phyloP scores from a whole-genome alignment of 2,797 vertebrate genomes.

The Fringilla coelebs region DNA sequence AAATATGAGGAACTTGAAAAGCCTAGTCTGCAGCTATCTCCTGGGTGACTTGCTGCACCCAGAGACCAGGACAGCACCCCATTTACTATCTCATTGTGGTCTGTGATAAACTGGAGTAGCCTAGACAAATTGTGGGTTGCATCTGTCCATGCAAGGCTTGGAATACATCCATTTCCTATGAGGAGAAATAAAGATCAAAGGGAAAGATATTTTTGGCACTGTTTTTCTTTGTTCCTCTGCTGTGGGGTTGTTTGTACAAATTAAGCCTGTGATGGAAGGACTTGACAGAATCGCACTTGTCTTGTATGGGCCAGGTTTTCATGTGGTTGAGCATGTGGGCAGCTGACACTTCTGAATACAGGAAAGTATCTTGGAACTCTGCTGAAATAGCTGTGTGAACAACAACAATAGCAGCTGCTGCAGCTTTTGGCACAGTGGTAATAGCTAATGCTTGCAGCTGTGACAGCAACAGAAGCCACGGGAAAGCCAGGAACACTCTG shows the following conservation, averaged over 20 bases:
- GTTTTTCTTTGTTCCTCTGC: background rate
- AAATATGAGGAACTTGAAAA: background rate
- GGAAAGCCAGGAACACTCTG: background rate
- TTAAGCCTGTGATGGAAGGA: background rate
- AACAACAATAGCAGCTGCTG: conserved; percentile 9
- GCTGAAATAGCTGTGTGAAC: conserved; percentile 8
- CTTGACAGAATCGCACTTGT: background rate
- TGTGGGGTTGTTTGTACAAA: background rate
- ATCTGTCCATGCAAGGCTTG: background rate
- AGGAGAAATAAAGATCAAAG: background rate
- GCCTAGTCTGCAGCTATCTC: background rate
- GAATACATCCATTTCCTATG: background rate
- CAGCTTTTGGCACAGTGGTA: background rate
- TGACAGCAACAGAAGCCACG: background rate
- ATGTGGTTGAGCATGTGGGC: background rate
- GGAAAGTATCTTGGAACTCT: background rate
- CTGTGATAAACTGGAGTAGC: background rate
- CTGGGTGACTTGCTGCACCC: background rate
- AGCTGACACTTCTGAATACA: background rate
- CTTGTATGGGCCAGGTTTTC: background rate
- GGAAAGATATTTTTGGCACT: background rate
- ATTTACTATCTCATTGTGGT: background rate
- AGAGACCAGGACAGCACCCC: background rate
- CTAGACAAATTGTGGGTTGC: background rate
- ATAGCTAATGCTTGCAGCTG: background rate